Base-by-base conservation (phyloP, 2,113 vertebrate genomes). In the Bothrops jararaca region DNA sequence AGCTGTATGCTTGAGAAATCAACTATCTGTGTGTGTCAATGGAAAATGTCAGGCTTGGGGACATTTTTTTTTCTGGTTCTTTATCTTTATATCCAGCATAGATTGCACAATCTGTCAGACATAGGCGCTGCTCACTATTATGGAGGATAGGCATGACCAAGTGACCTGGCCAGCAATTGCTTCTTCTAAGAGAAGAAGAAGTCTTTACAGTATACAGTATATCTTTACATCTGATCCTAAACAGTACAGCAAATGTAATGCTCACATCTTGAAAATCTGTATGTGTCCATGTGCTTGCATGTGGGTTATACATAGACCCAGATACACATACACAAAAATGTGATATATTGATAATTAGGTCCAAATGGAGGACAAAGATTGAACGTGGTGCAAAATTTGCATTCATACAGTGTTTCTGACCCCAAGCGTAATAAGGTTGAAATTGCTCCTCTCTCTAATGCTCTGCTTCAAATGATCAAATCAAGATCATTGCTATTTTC, bases 381-480 rank as follows among this genome's bases (percentile, higher is more conserved):
- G 74, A 89, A 86, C 7, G 56, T 85, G 45, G 20, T 6, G 6
- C 15, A n/a, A 0, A 1, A 0, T 12, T 57, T 89, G 88, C 13
- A 11, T 1, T 34, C n/a, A 93, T 64, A 1, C 20, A n/a, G 85
- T 90, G 80, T 23, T 5, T 0, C 0, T 12, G 89, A 12, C 39
- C 86, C 92, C 42, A 1, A 1, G 26, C 5, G n/a, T 54, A 92
- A 26, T 0, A 64, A 26, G 26, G 0, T 0, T 93, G 2, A 48
- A 92, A 93, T 29, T 48, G n/a, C 54, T 93, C 69, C 69, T 94
- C 39, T 7, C 57, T 4, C 18, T 90, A 53, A 29, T 24, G 24
- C 13, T 13, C 11, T 88, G 53, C 1, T 90, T 89, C 54, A 95
- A 96, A 95, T 52, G 34, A 54, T 1, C 58, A 0, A 86, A 22